Percentiles rank a stretch among this genome's conserved stretches.
phyloP scores from a whole-genome alignment of 2,888 invertebrate species.

The Rhagonycha fulva region DNA sequence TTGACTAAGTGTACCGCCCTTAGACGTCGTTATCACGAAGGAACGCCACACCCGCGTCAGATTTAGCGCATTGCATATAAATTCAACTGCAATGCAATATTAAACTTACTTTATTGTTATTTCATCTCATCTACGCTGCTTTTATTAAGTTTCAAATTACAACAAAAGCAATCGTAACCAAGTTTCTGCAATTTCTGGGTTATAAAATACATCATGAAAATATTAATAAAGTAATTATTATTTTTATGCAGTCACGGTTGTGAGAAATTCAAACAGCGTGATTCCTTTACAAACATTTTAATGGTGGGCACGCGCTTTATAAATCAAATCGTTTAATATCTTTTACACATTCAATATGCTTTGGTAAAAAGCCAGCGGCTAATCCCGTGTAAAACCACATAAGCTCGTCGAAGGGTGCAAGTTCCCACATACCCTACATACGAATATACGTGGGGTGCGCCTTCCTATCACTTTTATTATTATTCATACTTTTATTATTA shows the following conservation, averaged over 20 bases:
- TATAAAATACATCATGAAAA: conserved; percentile 17
- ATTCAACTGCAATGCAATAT: conserved; percentile 31
- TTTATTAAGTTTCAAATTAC: conserved; percentile 30
- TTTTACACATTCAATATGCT: conserved; percentile 55
- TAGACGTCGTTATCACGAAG: conserved; percentile 28
- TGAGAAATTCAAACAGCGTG: conserved; percentile 53
- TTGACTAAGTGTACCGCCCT: conserved; percentile 30
- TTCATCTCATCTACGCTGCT: conserved; percentile 25
- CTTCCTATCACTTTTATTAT: conserved; percentile 49
- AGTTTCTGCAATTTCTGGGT: conserved; percentile 20
- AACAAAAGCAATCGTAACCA: conserved; percentile 24
- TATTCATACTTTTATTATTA: conserved; percentile 49
- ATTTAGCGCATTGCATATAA: conserved; percentile 32
- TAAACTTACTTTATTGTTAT: conserved; percentile 27
- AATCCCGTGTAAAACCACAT: conserved; percentile 54
- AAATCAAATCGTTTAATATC: conserved; percentile 53
- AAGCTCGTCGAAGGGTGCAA: conserved; percentile 44
- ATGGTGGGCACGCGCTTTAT: conserved; percentile 50
- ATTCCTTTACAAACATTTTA: conserved; percentile 52
- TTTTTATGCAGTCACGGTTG: conserved; percentile 35
- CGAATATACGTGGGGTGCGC: conserved; percentile 47
- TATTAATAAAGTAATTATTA: conserved; percentile 29
- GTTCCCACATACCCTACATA: conserved; percentile 40
- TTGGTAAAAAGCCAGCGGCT: conserved; percentile 50
- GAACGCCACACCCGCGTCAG: conserved; percentile 31